Evolutionary conservation across 2,797 vertebrate species (phyloP).

Genomic region (Ataeniobius toweri): DNA sequence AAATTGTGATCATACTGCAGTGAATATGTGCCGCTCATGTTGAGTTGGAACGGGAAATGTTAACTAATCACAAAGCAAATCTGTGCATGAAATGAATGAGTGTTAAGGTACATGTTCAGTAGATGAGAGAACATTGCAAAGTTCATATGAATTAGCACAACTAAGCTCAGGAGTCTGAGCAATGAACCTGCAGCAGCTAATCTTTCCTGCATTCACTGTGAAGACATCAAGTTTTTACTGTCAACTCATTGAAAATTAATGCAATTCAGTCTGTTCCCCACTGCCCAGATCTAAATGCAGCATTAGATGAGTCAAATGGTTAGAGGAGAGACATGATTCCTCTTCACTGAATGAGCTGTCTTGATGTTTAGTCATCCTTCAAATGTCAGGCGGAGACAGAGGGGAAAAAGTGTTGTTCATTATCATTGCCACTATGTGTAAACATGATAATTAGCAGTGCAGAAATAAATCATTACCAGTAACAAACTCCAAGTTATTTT

Average conservation of each 20-base stretch:
- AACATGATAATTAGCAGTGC: conserved; percentile 55
- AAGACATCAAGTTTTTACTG: conserved; percentile 26
- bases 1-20: not conserved
- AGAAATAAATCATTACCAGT: conserved; percentile 47
- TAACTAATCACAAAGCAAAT: not conserved
- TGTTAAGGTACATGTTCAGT: not conserved
- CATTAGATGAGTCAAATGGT: conserved; percentile 69
- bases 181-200: conserved; percentile 6
- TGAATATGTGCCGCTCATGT: not conserved
- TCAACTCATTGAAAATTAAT: conserved; percentile 43
- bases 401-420: conserved; percentile 27
- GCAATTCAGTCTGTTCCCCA: conserved; percentile 45
- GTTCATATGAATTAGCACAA: not conserved
- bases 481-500: conserved; percentile 32
- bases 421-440: conserved; percentile 37
- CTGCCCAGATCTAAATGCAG: conserved; percentile 60
- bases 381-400: conserved; percentile 58
- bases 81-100: not conserved
- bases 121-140: not conserved
- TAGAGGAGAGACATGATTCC: conserved; percentile 64
- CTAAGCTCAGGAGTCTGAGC: not conserved
- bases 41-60: not conserved
- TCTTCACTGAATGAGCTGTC: conserved; percentile 56
- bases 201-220: conserved; percentile 23
- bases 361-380: conserved; percentile 62